A percentile compares a stretch with the other conserved stretches of the same genome.
Conservation (phyloP, 2,113 vertebrate genomes). For the Piprites chloris region DNA sequence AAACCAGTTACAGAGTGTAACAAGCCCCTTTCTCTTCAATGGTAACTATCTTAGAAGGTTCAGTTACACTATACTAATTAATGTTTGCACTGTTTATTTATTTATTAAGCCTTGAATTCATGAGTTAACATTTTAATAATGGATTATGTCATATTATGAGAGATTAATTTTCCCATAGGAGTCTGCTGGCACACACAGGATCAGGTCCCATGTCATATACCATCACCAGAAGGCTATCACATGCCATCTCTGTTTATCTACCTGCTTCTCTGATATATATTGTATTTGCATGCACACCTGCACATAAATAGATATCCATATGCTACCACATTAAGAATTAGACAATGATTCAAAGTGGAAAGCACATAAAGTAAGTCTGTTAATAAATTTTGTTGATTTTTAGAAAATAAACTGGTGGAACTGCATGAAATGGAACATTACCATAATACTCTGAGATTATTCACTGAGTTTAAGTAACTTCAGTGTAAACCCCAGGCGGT, state of each 20-base stretch:
- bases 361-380: background rate
- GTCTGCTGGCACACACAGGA: background rate
- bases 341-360: background rate
- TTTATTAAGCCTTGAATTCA: background rate
- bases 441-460: background rate
- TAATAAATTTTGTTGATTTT: background rate
- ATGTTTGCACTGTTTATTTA: background rate
- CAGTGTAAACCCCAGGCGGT: background rate
- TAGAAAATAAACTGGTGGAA: background rate
- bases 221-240: background rate
- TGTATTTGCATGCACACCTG: slow-evolving; percentile 33
- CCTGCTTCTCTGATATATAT: background rate
- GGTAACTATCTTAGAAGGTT: background rate
- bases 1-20: background rate
- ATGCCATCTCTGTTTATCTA: background rate
- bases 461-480: background rate
- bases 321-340: background rate
- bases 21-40: background rate
- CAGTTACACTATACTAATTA: background rate
- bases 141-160: background rate
- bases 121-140: background rate
- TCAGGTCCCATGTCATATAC: background rate
- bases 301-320: slow-evolving; percentile 53
- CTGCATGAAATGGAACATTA: background rate
- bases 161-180: background rate